Conservation (phyloP, 1,140 invertebrate genomes). For the Hormaphis cornu region DNA sequence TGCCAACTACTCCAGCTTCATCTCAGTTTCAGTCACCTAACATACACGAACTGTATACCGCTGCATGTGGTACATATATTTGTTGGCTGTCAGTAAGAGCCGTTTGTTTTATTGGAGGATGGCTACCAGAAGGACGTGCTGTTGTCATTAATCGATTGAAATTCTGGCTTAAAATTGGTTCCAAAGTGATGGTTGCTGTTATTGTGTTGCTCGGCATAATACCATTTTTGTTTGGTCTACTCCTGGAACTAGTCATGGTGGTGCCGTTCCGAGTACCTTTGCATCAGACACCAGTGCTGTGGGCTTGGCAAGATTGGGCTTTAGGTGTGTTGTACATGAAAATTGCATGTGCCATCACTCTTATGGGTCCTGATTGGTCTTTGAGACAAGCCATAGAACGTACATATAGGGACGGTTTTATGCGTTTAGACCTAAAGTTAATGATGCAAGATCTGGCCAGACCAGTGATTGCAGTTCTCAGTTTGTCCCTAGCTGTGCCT, state of each 20-base stretch:
- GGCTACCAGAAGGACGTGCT: conserved; percentile 76
- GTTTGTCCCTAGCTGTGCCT: conserved; percentile 77
- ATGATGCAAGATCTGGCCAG: conserved; percentile 76
- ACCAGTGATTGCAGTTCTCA: conserved; percentile 67
- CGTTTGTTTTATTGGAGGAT: conserved; percentile 66
- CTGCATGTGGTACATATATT: conserved; percentile 84
- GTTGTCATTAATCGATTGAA: conserved; percentile 64
- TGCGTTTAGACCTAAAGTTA: conserved; percentile 45
- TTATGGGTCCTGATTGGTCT: conserved; percentile 97
- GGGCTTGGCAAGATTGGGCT: conserved; percentile 96
- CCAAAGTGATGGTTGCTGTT: conserved; percentile 62
- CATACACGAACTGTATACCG: conserved; percentile 92
- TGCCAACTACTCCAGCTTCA: conserved; percentile 44
- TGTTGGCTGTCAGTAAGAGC: conserved; percentile 79
- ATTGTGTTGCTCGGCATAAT: conserved; percentile 78
- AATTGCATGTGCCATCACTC: conserved; percentile 89
- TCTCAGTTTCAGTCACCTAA: conserved; percentile 44
- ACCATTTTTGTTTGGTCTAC: conserved; percentile 81
- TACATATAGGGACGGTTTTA: conserved; percentile 49
- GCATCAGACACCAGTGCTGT: conserved; percentile 87
- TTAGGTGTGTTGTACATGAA: conserved; percentile 94
- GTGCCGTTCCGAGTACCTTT: conserved; percentile 86
- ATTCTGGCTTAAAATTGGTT: conserved; percentile 55
- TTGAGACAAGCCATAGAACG: conserved; percentile 82
- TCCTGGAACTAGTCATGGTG: conserved; percentile 84